Base-by-base conservation (phyloP, 2,113 vertebrate species). In the Gnathonemus echidnorhynchus region DNA sequence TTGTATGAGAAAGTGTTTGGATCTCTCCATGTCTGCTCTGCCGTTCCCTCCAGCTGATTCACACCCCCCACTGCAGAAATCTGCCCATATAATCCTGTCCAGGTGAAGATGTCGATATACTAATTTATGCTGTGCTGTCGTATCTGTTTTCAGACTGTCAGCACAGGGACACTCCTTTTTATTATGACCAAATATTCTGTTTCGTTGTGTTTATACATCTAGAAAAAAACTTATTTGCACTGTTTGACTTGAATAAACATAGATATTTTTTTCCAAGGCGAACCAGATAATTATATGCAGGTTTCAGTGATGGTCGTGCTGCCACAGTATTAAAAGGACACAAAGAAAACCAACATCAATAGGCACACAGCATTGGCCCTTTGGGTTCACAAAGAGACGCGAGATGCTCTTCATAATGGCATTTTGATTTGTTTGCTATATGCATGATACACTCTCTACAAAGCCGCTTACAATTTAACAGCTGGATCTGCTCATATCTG, bases 1-100 rank as follows among this genome's bases (percentile, higher is more conserved):
- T 97, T 97, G 96, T 97, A 97, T 95, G 96, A 74, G 83, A 96
- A 96, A 95, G 96, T 96, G 95, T 97, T 90, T 96, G 95, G 95
- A 97, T 94, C 95, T 94, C 96, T 97, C 96, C 96, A 96, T 89
- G 84, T 97, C 96, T 97, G 95, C 95, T 96, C 95, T 95, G 94
- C 95, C 95, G 95, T 94, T 91, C 66, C 21, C 27, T 86, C 95
- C 50, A 91, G 94, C 95, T 96, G 94, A 95, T 93, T 93, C 94
- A 93, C 94, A 93, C n/a, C 93, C 93, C 95, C 93, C 93, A 92
- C 94, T 95, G 94, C 93, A 92, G 92, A 89, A 50, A n/a, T 91
- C 92, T 93, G 92, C 94, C 92, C 93, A 92, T 92, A 90, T 92
- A 94, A 91, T 92, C 87, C 92, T 95, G 94, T 93, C 94, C 95